These are phyloP conservation scores for Haliclystus octoradiatus DNA, from an alignment of 30 jellyfish, hydroid and myxozoan genomes.

Conservation along the genomic window DNA sequence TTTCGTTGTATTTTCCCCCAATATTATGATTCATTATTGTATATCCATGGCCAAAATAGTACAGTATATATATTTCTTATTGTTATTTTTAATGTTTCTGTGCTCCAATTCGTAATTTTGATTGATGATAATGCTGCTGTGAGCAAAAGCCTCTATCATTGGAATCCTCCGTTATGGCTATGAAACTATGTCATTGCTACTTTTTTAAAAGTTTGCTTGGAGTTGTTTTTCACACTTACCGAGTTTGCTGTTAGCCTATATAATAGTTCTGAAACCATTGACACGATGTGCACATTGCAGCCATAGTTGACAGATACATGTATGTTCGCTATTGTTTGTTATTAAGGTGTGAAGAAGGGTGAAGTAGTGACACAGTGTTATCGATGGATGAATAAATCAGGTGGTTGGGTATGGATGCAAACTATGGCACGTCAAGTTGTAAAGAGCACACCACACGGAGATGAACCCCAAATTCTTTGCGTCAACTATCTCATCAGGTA, in stretches of 20 bases:
- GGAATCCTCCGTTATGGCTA: not conserved
- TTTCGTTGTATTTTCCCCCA: not conserved
- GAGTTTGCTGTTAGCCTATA: not conserved
- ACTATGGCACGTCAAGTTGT: slow-evolving; percentile 18
- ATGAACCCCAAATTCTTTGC: slow-evolving; percentile 29
- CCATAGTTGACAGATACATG: no score
- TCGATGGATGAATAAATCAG: slow-evolving; percentile 46
- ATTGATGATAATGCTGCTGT: no score
- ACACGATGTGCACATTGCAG: no score
- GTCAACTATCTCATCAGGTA: slow-evolving; percentile 43
- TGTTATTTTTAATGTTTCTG: no score
- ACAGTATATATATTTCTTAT: no score
- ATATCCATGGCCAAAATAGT: not conserved
- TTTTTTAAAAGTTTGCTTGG: not conserved
- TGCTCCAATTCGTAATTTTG: no score
- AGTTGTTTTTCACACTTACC: not conserved
- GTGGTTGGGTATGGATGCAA: slow-evolving; percentile 56
- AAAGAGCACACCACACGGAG: slow-evolving; percentile 26
- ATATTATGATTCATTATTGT: not conserved
- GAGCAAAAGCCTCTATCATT: not conserved
- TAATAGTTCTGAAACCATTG: no score
- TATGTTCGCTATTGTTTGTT: no score
- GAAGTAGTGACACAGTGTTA: slow-evolving; percentile 11
- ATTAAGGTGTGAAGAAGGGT: slow-evolving; percentile 29
- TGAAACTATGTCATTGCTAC: not conserved